phyloP scores from a whole-genome alignment of 1,140 invertebrate species.

The Zaprionus capensis region DNA sequence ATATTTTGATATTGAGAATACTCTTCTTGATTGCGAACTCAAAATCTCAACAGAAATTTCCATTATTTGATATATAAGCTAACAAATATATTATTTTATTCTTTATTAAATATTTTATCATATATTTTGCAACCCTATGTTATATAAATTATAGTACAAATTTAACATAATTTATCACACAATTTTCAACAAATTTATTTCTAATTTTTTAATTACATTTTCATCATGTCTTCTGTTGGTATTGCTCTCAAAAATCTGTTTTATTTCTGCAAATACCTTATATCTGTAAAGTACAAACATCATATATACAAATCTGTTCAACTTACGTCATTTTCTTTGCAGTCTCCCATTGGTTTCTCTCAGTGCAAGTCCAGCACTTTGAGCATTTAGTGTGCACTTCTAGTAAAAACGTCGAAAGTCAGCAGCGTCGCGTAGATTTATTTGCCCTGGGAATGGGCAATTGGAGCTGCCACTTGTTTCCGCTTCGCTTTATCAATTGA shows the following conservation, averaged over 20 bases:
- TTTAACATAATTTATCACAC: no score
- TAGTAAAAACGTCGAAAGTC: conserved; percentile 60
- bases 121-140: background rate
- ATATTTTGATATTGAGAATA: background rate
- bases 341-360: background rate
- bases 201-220: no score
- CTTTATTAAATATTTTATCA: background rate
- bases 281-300: no score
- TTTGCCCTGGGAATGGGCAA: conserved; percentile 66
- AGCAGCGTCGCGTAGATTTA: conserved; percentile 64
- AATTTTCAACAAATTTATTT: no score
- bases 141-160: no score
- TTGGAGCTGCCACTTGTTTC: conserved; percentile 81
- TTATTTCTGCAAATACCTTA: no score
- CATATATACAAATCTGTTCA: no score
- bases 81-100: background rate
- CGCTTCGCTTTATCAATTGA: conserved; percentile 83
- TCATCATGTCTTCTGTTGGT: no score
- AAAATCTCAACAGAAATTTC: background rate
- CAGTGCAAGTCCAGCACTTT: conserved; percentile 23
- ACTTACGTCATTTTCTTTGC: background rate
- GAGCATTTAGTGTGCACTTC: conserved; percentile 29
- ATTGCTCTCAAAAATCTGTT: no score
- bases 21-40: background rate
- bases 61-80: background rate